These are phyloP conservation scores for Numenius arquata DNA, from an alignment of 2,113 vertebrate genomes.

Conservation along the genomic window DNA sequence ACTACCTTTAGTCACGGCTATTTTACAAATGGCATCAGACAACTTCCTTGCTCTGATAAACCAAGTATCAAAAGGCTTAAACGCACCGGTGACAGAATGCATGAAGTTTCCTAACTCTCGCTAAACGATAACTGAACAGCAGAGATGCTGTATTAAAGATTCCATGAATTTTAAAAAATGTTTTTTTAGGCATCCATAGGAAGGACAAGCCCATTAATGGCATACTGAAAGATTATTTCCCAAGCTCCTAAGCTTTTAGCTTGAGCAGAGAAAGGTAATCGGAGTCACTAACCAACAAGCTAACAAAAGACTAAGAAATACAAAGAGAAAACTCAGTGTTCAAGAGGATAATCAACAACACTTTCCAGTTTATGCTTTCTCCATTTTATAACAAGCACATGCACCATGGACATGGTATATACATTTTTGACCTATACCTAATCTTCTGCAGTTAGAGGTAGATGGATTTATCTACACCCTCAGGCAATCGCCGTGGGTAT, in stretches of 20 bases:
- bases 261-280: not conserved
- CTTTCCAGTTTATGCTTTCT: not conserved
- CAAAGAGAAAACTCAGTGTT: not conserved
- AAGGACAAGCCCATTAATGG: not conserved
- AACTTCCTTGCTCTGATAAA: not conserved
- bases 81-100: not conserved
- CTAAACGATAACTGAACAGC: not conserved
- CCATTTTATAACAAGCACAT: not conserved
- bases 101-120: not conserved
- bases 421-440: not conserved
- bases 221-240: not conserved
- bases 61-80: slow-evolving; percentile 1
- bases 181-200: not conserved
- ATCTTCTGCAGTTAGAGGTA: not conserved
- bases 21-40: slow-evolving; percentile 19
- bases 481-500: not conserved
- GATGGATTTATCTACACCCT: not conserved
- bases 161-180: not conserved
- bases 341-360: not conserved
- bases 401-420: fast-evolving
- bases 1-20: not conserved
- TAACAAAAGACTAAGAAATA: not conserved
- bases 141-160: not conserved
- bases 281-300: not conserved
- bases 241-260: not conserved